A percentile compares a stretch with the other conserved stretches of the same genome.
Evolutionary conservation across 2,113 vertebrate genomes (phyloP).

Genomic region (Ochotona princeps): DNA sequence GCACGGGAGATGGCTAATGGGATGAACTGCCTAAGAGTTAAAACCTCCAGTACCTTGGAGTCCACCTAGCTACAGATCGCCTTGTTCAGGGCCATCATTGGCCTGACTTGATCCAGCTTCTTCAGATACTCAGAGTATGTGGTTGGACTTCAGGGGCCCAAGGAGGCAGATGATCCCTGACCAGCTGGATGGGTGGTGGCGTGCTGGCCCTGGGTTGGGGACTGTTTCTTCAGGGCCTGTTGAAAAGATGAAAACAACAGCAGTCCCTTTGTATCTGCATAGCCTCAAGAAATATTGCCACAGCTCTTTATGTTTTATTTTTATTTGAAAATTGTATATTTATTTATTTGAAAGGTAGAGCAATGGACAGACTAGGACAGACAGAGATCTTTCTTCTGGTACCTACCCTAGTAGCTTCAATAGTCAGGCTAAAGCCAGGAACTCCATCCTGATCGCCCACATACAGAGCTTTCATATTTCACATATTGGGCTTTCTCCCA

Average conservation of each 20-base stretch:
- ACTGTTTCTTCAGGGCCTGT: neutral
- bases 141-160: neutral
- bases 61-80: neutral
- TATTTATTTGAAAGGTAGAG: too few species aligned
- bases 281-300: neutral
- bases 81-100: neutral
- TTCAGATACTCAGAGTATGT: neutral
- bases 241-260: neutral
- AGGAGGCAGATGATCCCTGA: neutral
- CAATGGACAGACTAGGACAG: too few species aligned
- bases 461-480: too few species aligned
- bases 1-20: neutral
- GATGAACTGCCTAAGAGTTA: neutral
- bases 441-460: too few species aligned
- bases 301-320: neutral
- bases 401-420: too few species aligned
- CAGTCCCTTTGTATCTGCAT: neutral
- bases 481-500: too few species aligned
- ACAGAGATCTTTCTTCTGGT: too few species aligned
- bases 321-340: neutral
- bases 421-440: too few species aligned
- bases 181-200: neutral
- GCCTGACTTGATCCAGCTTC: neutral
- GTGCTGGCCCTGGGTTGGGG: neutral
- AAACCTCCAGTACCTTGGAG: neutral